phyloP scores from a whole-genome alignment of 2,888 invertebrate genomes.

The Lasioglossum marginatum region DNA sequence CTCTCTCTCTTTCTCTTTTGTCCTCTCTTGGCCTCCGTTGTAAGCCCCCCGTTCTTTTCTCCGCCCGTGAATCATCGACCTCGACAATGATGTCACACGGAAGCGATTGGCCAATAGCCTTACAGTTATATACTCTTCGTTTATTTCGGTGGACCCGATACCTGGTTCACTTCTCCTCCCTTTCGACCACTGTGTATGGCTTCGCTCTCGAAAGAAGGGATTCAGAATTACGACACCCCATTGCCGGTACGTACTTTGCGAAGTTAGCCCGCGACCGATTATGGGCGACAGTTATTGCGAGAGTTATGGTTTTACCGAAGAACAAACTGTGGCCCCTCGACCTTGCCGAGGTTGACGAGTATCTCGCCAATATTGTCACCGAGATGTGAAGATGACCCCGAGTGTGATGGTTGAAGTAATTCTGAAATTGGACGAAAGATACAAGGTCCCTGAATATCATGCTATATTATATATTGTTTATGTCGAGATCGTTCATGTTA shows the following conservation, averaged over 20 bases:
- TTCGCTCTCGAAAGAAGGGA: background rate
- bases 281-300: background rate
- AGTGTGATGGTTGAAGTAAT: background rate
- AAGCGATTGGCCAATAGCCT: conserved; percentile 39
- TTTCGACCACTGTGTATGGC: background rate
- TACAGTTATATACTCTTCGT: conserved; percentile 50
- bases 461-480: too few species aligned
- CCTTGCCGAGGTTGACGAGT: background rate
- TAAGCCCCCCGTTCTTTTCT: background rate
- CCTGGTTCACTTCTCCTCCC: background rate
- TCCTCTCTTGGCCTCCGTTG: background rate
- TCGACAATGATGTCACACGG: conserved; percentile 37
- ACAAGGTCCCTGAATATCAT: too few species aligned
- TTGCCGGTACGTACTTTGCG: background rate
- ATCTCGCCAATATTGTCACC: background rate
- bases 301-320: background rate
- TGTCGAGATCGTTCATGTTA: too few species aligned
- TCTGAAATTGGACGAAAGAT: background rate
- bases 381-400: too few species aligned
- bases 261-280: background rate
- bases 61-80: conserved; percentile 39
- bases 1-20: background rate
- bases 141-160: conserved; percentile 25
- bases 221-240: background rate
- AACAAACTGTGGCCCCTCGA: background rate